Evolutionary conservation across 2,113 vertebrate genomes (phyloP), one percentile per base, ranked within the genome.

Genomic region (Tinamus guttatus): DNA sequence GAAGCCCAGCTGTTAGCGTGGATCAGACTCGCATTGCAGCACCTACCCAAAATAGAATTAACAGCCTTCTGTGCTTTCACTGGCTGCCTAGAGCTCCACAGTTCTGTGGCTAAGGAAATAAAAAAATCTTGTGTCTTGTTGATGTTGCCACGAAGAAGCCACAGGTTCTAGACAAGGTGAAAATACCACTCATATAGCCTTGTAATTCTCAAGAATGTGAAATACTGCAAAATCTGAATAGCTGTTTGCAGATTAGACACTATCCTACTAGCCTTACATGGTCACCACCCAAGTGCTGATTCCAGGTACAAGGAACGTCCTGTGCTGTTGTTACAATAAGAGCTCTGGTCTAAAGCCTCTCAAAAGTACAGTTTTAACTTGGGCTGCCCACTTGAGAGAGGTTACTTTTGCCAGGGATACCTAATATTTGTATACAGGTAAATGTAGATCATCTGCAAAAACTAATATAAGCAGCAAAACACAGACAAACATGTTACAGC

Each of bases 41-140:
- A 93, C 51, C 76, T 49, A 67, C 95, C 90, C 86, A 90, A 96
- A 95, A 96, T 92, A 97, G 96, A 95, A 93, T 0, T 80, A 95
- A 81, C 94, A 93, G 92, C 69, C 74, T 84, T 12, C 91, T 63
- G 59, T 80, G 93, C 89, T 85, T 59, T 85, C 63, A 19, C 74
- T 85, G 87, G 74, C 93, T 91, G 88, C 76, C 90, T 78, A 30
- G 38, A 79, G 80, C 79, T 94, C 91, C 87, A 89, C 90, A 65
- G 83, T 76, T 51, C 76, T 56, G 90, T 85, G 67, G 90, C 75
- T 51, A 13, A 49, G 82, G 73, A 51, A 88, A 2, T 15, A 30
- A 17, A 60, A 27, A 34, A 45, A 58, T 3, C 67, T 25, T 27
- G 43, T 21, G 17, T 8, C 51, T 59, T 32, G 2, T n/a, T 49